A percentile compares a stretch with the other conserved stretches of the same genome.
Evolutionary conservation across 2,888 invertebrate species (phyloP).

Genomic region (Caenorhabditis doughertyi): DNA sequence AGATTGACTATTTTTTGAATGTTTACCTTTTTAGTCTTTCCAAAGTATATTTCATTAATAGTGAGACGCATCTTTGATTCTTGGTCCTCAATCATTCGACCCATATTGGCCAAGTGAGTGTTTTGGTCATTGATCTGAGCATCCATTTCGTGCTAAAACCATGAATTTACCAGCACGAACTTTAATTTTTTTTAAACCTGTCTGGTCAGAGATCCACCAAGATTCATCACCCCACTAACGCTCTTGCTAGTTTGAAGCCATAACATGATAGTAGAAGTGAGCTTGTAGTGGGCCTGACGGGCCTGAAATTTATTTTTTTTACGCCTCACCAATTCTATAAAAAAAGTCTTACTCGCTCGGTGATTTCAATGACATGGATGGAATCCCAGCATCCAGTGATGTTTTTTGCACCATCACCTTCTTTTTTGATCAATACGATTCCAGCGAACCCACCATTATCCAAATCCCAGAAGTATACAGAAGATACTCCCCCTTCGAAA

Average conservation of each 20-base stretch:
- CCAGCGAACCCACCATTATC: conserved; percentile 97
- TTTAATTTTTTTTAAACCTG: too few relatives aligned
- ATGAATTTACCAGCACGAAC: not conserved
- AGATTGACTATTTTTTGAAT: not conserved
- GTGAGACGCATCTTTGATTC: conserved; percentile 99
- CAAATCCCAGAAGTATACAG: conserved; percentile 99
- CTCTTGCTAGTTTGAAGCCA: conserved; percentile 95
- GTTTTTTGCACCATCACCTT: conserved; percentile 96
- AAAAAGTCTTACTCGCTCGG: conserved; percentile 83
- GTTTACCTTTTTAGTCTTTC: conserved; percentile 88
- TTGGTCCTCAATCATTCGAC: conserved; percentile 99
- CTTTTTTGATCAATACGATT: conserved; percentile 98
- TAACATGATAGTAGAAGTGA: conserved; percentile 98
- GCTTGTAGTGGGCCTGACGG: conserved; percentile 88
- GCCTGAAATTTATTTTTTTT: conserved; percentile 61
- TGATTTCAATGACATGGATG: conserved; percentile 98
- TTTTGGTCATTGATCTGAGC: conserved; percentile 92
- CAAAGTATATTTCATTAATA: conserved; percentile 98
- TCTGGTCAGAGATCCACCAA: conserved; percentile 97
- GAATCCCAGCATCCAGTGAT: conserved; percentile 99
- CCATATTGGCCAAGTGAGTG: conserved; percentile 98
- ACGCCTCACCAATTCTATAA: too few relatives aligned
- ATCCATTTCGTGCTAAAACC: conserved; percentile 91
- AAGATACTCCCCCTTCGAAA: conserved; percentile 99
- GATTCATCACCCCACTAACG: conserved; percentile 98